Percentiles rank a stretch among this genome's conserved stretches.
Conservation (phyloP, 35 echinoderm and acorn worm genomes). For the Hemicentrotus pulcherrimus region DNA sequence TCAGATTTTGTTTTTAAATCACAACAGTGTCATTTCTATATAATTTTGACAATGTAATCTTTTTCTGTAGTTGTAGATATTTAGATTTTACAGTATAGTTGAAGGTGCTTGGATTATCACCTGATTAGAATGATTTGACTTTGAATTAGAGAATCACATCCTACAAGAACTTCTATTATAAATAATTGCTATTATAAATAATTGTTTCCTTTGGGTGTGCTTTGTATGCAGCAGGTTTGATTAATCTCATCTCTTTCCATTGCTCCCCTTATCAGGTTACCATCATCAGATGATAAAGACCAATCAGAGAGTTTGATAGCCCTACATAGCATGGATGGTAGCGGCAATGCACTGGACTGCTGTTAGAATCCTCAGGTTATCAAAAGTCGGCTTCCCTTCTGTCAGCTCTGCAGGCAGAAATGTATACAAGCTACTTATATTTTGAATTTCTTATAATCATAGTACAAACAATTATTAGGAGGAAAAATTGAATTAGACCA, state of each 20-base stretch:
- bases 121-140: no score
- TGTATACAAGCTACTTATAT: background rate
- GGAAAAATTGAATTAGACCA: no score
- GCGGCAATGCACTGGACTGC: constrained; percentile 35
- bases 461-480: background rate
- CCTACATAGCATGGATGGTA: constrained; percentile 30
- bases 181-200: no score
- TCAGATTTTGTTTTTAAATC: no score
- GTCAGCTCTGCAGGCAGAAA: background rate
- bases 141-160: no score
- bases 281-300: constrained; percentile 56
- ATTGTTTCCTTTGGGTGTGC: no score
- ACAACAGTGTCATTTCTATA: no score
- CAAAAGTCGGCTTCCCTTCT: background rate
- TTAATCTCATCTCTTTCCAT: constrained; percentile 23
- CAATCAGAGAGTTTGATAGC: constrained; percentile 54
- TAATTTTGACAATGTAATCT: no score
- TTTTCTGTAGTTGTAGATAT: no score
- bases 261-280: constrained; percentile 8
- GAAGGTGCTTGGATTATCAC: no score
- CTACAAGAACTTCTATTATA: no score
- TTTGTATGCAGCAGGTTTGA: background rate
- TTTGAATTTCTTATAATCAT: background rate
- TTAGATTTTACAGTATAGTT: no score
- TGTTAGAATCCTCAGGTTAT: background rate